Evolutionary conservation across 2,888 invertebrate species (phyloP).

Genomic region (Platynereis dumerilii): DNA sequence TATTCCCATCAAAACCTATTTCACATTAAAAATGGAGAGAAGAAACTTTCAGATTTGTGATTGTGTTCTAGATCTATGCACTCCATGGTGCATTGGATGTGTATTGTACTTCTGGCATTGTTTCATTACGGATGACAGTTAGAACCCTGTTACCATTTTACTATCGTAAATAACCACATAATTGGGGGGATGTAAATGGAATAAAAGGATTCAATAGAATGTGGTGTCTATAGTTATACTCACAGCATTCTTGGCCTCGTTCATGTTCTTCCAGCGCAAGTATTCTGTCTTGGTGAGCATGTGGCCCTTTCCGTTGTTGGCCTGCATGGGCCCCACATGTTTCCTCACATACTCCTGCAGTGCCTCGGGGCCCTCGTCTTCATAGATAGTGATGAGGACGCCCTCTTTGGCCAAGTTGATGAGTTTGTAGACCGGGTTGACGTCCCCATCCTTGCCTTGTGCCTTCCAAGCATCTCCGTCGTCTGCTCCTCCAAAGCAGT

Average conservation of each 20-base stretch:
- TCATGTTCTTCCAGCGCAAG: slow-evolving; percentile 79
- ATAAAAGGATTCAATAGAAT: too few relatives aligned
- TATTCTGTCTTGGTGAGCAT: slow-evolving; percentile 48
- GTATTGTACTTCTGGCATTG: too few relatives aligned
- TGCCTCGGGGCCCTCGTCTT: slow-evolving; percentile 46
- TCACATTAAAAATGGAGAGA: too few relatives aligned
- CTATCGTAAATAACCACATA: too few relatives aligned
- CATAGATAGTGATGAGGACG: slow-evolving; percentile 43
- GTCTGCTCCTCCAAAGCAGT: slow-evolving; percentile 32
- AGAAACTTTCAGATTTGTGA: too few relatives aligned
- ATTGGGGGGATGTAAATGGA: too few relatives aligned
- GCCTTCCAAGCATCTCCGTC: slow-evolving; percentile 58
- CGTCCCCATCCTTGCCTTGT: slow-evolving; percentile 54
- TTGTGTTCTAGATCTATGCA: too few relatives aligned
- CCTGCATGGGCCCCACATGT: slow-evolving; percentile 53
- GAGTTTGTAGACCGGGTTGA: slow-evolving; percentile 57
- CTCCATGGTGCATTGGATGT: too few relatives aligned
- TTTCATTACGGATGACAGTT: too few relatives aligned
- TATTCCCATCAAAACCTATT: too few relatives aligned
- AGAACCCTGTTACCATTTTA: too few relatives aligned
- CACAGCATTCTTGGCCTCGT: slow-evolving; percentile 65
- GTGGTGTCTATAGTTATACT: too few relatives aligned
- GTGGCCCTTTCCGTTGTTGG: slow-evolving; percentile 53
- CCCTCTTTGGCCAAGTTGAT: slow-evolving; percentile 55
- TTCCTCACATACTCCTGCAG: slow-evolving; percentile 46